phyloP scores from a whole-genome alignment of 2,888 invertebrate species.

The Teinopalpus imperialis region DNA sequence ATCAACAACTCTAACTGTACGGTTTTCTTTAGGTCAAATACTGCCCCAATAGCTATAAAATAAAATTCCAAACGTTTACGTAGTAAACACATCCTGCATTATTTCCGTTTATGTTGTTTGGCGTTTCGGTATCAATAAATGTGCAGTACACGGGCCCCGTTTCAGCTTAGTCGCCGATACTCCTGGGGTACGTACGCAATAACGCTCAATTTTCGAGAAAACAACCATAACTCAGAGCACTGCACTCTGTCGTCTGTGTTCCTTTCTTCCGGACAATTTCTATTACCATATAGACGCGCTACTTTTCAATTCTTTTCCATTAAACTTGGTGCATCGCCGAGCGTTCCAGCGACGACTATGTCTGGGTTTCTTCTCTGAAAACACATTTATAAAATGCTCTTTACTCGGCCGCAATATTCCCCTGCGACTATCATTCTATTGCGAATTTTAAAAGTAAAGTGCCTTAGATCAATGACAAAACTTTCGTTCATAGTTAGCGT shows the following conservation, averaged over 20 bases:
- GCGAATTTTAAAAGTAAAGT: constrained; percentile 69
- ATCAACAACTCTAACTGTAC: too few species aligned
- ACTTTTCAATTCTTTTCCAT: constrained; percentile 82
- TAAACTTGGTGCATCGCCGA: constrained; percentile 78
- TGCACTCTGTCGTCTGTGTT: constrained; percentile 76
- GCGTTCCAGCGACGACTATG: constrained; percentile 64
- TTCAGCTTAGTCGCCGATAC: constrained; percentile 46
- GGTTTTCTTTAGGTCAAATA: too few species aligned
- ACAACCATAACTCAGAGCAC: constrained; percentile 77
- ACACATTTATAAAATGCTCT: constrained; percentile 80
- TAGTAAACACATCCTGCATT: constrained; percentile 46
- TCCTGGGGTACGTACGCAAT: constrained; percentile 63
- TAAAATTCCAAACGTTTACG: constrained; percentile 1
- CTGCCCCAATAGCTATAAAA: too few species aligned
- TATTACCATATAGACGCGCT: constrained; percentile 82
- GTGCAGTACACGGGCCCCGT: constrained; percentile 38
- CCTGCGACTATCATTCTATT: constrained; percentile 73
- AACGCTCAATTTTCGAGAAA: constrained; percentile 78
- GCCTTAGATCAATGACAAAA: constrained; percentile 37
- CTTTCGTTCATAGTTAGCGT: too few species aligned
- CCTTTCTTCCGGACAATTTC: constrained; percentile 81
- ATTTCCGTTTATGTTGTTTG: constrained; percentile 58
- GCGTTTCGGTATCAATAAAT: constrained; percentile 62
- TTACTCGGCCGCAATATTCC: constrained; percentile 69
- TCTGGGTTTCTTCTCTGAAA: constrained; percentile 67